phyloP scores from a whole-genome alignment of 2,113 vertebrate species.

The Cryptoleucopteryx plumbea region DNA sequence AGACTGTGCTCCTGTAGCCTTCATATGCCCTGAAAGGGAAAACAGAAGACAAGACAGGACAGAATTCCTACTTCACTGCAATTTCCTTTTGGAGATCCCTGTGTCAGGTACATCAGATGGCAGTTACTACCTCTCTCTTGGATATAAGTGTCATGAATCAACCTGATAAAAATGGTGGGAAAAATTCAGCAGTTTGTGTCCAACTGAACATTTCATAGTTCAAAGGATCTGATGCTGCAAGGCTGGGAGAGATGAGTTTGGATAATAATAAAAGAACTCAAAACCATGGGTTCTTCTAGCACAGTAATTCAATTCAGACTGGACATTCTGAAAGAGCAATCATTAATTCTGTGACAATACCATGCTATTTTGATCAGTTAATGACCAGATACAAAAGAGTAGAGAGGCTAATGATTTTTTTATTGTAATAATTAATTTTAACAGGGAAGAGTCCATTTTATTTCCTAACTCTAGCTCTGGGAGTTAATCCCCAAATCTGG shows the following conservation, averaged over 20 bases:
- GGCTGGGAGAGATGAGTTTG: not conserved
- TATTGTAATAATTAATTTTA: not conserved
- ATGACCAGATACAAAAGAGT: not conserved
- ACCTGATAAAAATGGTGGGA: not conserved
- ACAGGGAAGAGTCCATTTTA: not conserved
- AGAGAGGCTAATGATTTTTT: not conserved
- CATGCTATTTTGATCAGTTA: not conserved
- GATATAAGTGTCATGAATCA: not conserved
- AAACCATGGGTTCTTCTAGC: not conserved
- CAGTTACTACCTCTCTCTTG: not conserved
- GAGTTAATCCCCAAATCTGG: not conserved
- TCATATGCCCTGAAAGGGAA: not conserved
- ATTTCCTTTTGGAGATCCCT: not conserved
- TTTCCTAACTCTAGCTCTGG: not conserved
- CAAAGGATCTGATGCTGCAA: not conserved
- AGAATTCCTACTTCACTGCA: not conserved
- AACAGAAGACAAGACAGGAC: not conserved
- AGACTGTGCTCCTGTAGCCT: not conserved
- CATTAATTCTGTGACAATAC: not conserved
- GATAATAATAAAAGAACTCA: not conserved
- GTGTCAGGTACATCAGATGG: not conserved
- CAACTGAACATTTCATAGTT: not conserved
- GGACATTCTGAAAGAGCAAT: not conserved
- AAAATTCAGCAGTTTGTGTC: not conserved
- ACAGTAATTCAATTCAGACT: not conserved